These are phyloP conservation scores for Callorhinus ursinus DNA, from an alignment of 2,113 vertebrate genomes.

Conservation along the genomic window DNA sequence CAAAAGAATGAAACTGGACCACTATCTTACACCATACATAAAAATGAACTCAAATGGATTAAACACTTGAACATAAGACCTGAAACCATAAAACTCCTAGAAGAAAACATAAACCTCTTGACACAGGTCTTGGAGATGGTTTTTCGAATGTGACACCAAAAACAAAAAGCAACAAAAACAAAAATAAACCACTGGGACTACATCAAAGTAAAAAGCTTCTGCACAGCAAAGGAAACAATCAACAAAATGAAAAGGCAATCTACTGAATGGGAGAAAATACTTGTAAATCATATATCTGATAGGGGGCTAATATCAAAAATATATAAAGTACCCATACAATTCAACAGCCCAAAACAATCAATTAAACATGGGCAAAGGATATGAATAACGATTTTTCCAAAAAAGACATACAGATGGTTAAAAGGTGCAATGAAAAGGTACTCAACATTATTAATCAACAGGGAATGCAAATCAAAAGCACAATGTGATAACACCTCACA, in stretches of 20 bases:
- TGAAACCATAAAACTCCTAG: neutral
- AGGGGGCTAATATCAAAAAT: neutral
- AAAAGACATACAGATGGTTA: neutral
- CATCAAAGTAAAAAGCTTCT: neutral
- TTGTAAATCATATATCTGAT: neutral
- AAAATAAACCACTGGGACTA: neutral
- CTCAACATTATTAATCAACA: neutral
- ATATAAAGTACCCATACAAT: neutral
- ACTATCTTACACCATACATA: neutral
- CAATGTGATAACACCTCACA: neutral
- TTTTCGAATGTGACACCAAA: neutral
- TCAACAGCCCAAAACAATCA: neutral
- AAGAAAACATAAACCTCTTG: neutral
- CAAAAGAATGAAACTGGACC: neutral
- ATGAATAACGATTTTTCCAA: neutral
- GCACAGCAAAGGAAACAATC: neutral
- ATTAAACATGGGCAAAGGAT: neutral
- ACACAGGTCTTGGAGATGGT: neutral
- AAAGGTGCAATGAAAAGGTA: neutral
- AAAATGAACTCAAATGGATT: neutral
- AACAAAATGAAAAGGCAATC: neutral
- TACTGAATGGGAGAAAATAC: neutral
- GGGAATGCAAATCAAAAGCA: neutral
- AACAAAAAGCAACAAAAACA: neutral
- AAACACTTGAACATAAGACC: neutral